Base-by-base conservation (phyloP, 2,113 vertebrate species). In the Suricata suricatta region DNA sequence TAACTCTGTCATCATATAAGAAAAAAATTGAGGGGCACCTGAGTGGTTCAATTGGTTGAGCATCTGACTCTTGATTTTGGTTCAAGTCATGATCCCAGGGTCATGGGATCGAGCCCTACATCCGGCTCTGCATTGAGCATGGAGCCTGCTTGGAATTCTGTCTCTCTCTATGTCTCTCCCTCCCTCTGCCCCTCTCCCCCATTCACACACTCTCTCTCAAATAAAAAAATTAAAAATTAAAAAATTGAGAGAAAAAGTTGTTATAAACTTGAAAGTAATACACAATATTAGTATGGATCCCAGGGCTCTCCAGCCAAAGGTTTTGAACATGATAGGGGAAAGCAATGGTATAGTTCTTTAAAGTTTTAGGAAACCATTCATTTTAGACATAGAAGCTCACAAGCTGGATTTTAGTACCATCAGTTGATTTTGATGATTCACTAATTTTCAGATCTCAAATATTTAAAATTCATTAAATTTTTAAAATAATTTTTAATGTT, bases 291-390 rank as follows among this genome's bases (percentile, higher is more conserved):
- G 68, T 44, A 21, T 47, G 31, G 21, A 64, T 88, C 14, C n/a
- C 17, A 54, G 31, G 29, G 1, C 3, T 31, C 38, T 79, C 41
- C 57, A 10, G 3, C 23, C 47, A 29, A 80, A 82, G 54, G 33
- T 57, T 66, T 52, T 92, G 16, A 52, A 77, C 50, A 47, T 63
- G 35, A 2, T 50, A 64, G 31, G 44, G 66, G 63, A 23, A 96
- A 74, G 31, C 66, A 86, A 21, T 64, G 38, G 88, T 35, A 69
- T 0, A 87, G 33, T 7, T 83, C 16, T 88, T 50, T 5, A 82
- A 50, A 96, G 87, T 94, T 93, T 93, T 88, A 35, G 94, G 92
- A 90, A 83, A 80, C 15, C 12, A 74, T 87, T 92, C 50, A 77
- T 95, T 93, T 97, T 83, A 89, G 44, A 68, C 72, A 79, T 13